Evolutionary conservation across 2,888 invertebrate genomes (phyloP), one percentile per base, ranked within the genome.

Genomic region (Steromphala cineraria): DNA sequence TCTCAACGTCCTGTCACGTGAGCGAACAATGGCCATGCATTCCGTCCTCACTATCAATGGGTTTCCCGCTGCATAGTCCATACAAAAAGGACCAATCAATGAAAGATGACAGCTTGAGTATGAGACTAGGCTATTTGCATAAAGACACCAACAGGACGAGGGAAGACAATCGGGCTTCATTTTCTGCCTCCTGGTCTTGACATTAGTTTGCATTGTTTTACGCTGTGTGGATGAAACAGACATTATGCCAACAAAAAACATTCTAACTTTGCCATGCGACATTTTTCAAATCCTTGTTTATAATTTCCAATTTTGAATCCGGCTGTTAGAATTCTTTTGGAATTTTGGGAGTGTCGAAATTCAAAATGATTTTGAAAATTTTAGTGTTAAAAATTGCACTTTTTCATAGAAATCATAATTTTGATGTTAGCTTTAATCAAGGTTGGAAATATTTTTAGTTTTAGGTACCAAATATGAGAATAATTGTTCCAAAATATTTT

Each of bases 71-170:
- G 76, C 76, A 76, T 31, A 76, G 28, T 76, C 55, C 17, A 28
- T 55, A 31, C 76, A 53, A 31, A 36, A 76, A 53, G 28, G 40
- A 36, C 74, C 74, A 79, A 79, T 79, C 79, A 79, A 79, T 79
- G 75, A 67, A 24, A 74, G 28, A 79, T 79, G 56, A 79, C 79
- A 79, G 79, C 79, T 79, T 79, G 67, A 71, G 46, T 24, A 79
- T 79, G 79, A 79, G 71, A 67, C 17, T 15, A 75, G 79, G 19
- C 52, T 31, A 55, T 76, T 76, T 76, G 76, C 76, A 76, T 76
- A 76, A 76, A 40, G 71, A 71, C 71, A 31, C 17, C 71, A 40
- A 71, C 40, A n/a, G 28, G 8, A 8, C 19, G 19, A 36, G 19
- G 19, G n/a, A 62, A 17, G 62, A 28, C 62, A 62, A 28, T 62